Evolutionary conservation across 2,113 vertebrate species (phyloP).

Genomic region (Rhodinocichla rosea): DNA sequence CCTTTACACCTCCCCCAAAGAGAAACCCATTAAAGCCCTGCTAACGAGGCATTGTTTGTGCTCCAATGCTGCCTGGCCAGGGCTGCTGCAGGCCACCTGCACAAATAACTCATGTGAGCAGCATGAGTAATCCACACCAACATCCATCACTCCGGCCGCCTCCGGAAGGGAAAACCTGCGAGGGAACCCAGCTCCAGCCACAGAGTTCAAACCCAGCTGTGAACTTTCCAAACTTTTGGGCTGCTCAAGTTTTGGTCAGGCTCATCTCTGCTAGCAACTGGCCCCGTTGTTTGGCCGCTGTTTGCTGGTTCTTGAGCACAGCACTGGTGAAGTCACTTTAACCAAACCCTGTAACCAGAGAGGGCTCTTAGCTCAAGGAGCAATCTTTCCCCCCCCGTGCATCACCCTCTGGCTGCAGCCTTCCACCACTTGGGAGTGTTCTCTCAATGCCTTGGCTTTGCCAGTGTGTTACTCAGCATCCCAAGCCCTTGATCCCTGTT

Average conservation of each 20-base stretch:
- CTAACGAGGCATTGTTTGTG: conserved; percentile 18
- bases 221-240: conserved; percentile 44
- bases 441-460: background rate
- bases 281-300: conserved; percentile 46
- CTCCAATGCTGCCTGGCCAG: background rate
- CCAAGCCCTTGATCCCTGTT: background rate
- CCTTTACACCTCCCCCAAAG: background rate
- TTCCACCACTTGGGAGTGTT: background rate
- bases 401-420: conserved; percentile 40
- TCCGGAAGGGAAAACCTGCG: conserved; percentile 48
- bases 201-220: conserved; percentile 45
- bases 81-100: conserved; percentile 52
- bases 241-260: background rate
- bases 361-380: conserved; percentile 24
- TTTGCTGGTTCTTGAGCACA: conserved; percentile 21
- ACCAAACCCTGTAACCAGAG: conserved; percentile 47
- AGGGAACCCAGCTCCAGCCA: conserved; percentile 4
- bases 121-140: conserved; percentile 59
- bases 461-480: background rate
- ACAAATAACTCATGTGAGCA: conserved; percentile 68
- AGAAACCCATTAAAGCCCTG: background rate
- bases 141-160: conserved; percentile 31
- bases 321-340: conserved; percentile 55
- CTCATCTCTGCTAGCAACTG: conserved; percentile 62
- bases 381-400: conserved; percentile 48